Conservation (phyloP, 1,140 invertebrate species). For the Pteromalus puparum region DNA sequence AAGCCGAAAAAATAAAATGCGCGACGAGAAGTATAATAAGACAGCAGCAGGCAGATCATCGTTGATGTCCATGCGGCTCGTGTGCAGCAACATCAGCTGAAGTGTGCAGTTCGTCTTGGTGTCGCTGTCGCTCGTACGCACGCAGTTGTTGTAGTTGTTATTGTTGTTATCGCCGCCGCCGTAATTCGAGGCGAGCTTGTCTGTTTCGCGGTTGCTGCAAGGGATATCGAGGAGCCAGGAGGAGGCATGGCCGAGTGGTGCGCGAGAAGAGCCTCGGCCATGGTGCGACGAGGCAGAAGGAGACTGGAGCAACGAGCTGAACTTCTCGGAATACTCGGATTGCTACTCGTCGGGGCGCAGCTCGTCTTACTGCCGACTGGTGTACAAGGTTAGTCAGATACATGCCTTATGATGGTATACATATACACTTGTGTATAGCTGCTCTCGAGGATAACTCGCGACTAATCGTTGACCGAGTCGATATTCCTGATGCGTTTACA, state of each 20-base stretch:
- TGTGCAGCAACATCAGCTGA: slow-evolving; percentile 23
- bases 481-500: no score
- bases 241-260: background rate
- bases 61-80: background rate
- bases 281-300: background rate
- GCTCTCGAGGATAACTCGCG: no score
- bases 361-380: slow-evolving; percentile 12
- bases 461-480: no score
- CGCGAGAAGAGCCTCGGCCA: slow-evolving; percentile 8
- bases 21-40: background rate
- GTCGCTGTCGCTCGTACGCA: background rate
- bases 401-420: no score
- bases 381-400: slow-evolving; percentile 46
- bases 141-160: background rate
- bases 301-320: background rate
- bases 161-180: background rate
- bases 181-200: background rate
- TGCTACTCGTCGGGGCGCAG: slow-evolving; percentile 7
- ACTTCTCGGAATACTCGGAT: slow-evolving; percentile 27
- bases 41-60: background rate
- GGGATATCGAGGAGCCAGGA: background rate
- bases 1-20: background rate
- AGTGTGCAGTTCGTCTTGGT: background rate
- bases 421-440: no score
- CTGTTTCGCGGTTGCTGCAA: background rate